Evolutionary conservation across 2,888 invertebrate species (phyloP).

Genomic region (Onchidella celtica): DNA sequence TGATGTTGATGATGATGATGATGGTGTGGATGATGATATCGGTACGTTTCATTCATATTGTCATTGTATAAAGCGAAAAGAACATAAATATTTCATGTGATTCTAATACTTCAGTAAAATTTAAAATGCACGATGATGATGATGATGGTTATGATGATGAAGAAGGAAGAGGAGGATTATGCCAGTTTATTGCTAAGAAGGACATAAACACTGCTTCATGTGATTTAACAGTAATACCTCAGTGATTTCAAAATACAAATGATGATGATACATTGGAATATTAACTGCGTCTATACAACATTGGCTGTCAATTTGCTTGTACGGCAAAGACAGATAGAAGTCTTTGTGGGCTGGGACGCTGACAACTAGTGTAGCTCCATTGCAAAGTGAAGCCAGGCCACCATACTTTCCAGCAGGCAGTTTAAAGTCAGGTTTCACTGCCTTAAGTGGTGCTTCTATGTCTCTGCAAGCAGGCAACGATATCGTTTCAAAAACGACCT

Average conservation of each 20-base stretch:
- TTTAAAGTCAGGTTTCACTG: background rate
- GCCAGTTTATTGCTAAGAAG: background rate
- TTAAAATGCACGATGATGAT: slow-evolving; percentile 18
- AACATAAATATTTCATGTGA: background rate
- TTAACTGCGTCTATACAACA: background rate
- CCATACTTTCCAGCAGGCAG: background rate
- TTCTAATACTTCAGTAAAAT: background rate
- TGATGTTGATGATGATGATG: slow-evolving; percentile 32
- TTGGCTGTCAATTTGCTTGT: background rate
- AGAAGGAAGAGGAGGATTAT: background rate
- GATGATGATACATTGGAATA: background rate
- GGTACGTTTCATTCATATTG: background rate
- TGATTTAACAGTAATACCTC: background rate
- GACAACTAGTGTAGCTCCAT: slow-evolving; percentile 14
- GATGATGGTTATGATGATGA: slow-evolving; percentile 11
- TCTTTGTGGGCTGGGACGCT: background rate
- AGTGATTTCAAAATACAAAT: background rate
- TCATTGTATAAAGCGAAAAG: background rate
- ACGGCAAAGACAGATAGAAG: slow-evolving; percentile 3
- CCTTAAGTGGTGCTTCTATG: background rate
- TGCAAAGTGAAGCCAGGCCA: slow-evolving; percentile 14
- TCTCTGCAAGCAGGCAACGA: background rate
- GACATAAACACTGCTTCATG: background rate
- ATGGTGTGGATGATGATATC: slow-evolving; percentile 39
- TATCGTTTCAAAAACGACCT: background rate